Percentiles rank a stretch among this genome's conserved stretches.
Evolutionary conservation across 1,140 invertebrate species (phyloP).

Genomic region (Charaxes varanes): DNA sequence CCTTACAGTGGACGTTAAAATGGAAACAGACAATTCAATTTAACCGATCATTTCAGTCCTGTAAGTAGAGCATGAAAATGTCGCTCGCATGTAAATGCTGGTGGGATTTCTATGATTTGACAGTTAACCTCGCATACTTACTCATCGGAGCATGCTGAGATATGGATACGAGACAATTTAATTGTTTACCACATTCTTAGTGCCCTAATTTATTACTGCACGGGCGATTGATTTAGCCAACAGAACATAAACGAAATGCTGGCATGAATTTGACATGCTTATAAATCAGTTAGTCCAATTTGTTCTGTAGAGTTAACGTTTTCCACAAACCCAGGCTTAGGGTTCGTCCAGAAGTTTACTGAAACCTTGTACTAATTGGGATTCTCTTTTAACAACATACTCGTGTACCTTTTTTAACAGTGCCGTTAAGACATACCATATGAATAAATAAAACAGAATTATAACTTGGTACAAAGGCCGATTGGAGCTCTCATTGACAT

Average conservation of each 20-base stretch:
- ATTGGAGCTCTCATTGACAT: slow-evolving; percentile 20
- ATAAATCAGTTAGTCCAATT: no score
- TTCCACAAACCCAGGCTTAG: no score
- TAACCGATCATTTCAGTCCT: slow-evolving; percentile 53
- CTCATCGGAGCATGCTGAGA: slow-evolving; percentile 46
- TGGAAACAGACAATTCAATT: slow-evolving; percentile 56
- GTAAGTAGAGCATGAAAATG: slow-evolving; percentile 62
- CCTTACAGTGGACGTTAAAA: slow-evolving; percentile 34
- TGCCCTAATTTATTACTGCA: slow-evolving; percentile 33
- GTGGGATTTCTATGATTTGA: slow-evolving; percentile 49
- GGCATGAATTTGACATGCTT: slow-evolving; percentile 2
- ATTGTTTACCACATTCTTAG: slow-evolving; percentile 49
- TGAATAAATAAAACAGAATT: slow-evolving; percentile 7
- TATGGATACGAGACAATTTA: slow-evolving; percentile 43
- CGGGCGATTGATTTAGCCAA: slow-evolving; percentile 16
- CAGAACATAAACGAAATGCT: background rate
- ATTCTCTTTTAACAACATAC: no score
- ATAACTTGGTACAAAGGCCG: background rate
- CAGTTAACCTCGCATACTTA: slow-evolving; percentile 34
- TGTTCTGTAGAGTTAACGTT: no score
- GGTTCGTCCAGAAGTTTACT: no score
- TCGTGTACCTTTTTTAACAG: background rate
- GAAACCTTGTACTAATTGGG: no score
- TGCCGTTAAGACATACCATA: no score
- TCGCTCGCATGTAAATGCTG: slow-evolving; percentile 42